Evolutionary conservation across 1,140 invertebrate species (phyloP).

Genomic region (Teleopsis dalmanni): DNA sequence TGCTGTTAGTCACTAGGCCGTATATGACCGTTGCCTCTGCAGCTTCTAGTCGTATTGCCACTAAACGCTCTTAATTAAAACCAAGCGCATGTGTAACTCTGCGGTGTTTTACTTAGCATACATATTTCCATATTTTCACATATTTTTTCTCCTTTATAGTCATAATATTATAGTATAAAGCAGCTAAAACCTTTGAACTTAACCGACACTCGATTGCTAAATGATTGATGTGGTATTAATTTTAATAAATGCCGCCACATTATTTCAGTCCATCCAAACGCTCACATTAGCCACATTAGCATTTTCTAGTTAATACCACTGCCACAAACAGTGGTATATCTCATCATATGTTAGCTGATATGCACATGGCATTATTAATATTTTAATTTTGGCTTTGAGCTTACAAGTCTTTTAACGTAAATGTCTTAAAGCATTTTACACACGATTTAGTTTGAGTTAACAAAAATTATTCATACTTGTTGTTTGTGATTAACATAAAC

Average conservation of each 20-base stretch:
- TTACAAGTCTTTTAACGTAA: constrained; percentile 11
- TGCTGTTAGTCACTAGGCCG: neutral
- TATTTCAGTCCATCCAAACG: too few species aligned
- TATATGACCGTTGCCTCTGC: neutral
- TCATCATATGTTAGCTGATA: too few species aligned
- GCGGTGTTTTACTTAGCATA: neutral
- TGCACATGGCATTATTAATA: constrained; percentile 4
- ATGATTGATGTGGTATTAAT: constrained; percentile 44
- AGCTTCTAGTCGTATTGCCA: neutral
- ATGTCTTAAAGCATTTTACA: constrained; percentile 4
- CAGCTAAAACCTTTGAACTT: constrained; percentile 30
- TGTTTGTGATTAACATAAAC: neutral
- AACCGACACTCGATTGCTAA: constrained; percentile 39
- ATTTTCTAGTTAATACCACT: too few species aligned
- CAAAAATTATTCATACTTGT: constrained; percentile 4
- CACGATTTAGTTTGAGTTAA: neutral
- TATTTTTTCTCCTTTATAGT: neutral
- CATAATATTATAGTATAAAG: constrained; percentile 1
- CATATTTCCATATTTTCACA: neutral
- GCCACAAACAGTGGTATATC: neutral
- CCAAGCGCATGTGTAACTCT: constrained; percentile 41
- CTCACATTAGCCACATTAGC: too few species aligned
- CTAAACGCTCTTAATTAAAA: constrained; percentile 43
- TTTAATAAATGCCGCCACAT: constrained; percentile 29
- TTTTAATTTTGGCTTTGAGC: neutral